phyloP scores from a whole-genome alignment of 1,140 invertebrate species.

The Drosophila lowei region DNA sequence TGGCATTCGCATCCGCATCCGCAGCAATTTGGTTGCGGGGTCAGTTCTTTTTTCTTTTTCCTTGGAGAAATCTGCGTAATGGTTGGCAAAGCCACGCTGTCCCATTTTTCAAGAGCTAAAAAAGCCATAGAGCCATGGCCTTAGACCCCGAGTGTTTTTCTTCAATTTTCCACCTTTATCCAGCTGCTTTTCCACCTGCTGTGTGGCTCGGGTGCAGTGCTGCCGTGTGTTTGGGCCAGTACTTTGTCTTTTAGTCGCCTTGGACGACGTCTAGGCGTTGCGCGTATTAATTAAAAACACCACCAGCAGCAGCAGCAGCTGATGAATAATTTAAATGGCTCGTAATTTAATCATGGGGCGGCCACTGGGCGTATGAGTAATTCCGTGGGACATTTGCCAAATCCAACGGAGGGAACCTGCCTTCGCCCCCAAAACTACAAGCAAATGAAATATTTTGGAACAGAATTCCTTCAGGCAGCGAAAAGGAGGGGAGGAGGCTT shows the following conservation, averaged over 20 bases:
- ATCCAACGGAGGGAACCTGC: no score
- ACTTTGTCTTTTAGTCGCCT: conserved; percentile 51
- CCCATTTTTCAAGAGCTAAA: conserved; percentile 47
- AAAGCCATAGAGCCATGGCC: conserved; percentile 11
- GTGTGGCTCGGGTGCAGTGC: background rate
- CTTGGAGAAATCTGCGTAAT: conserved; percentile 72
- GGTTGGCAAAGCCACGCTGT: conserved; percentile 14
- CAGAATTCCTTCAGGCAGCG: no score
- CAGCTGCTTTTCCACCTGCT: background rate
- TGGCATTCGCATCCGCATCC: background rate
- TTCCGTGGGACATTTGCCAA: conserved; percentile 28
- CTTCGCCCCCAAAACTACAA: conserved; percentile 9
- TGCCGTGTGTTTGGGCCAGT: background rate
- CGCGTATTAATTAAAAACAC: conserved; percentile 68
- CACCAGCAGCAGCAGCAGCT: conserved; percentile 36
- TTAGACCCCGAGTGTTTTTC: conserved; percentile 12
- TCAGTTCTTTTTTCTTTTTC: conserved; percentile 27
- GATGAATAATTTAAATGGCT: conserved; percentile 27
- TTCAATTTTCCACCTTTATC: conserved; percentile 24
- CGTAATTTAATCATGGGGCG: conserved; percentile 66
- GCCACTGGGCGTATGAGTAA: conserved; percentile 59
- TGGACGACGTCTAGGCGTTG: conserved; percentile 37
- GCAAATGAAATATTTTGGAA: no score
- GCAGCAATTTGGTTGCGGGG: conserved; percentile 11
- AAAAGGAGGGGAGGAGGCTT: no score